Base-by-base conservation (phyloP, 2,113 vertebrate species). In the Empidonax traillii region DNA sequence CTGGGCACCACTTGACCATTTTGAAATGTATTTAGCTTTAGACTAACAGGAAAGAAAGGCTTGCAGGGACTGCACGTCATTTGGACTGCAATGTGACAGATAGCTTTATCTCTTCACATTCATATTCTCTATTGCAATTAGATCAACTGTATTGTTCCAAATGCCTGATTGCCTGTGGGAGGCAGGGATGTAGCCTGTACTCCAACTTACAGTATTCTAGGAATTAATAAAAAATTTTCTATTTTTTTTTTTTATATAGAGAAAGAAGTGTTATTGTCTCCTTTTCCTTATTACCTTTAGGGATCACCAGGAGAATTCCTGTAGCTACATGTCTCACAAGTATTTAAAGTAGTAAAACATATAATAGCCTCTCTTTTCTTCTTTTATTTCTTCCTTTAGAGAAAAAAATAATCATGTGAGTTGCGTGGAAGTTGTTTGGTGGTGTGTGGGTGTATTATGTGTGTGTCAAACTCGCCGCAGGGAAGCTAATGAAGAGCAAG, bases 311-410 rank as follows among this genome's bases (percentile, higher is more conserved):
- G 25, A 92, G 77, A 87, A 89, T 72, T 56, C 47, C 82, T 85
- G 58, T 82, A 94, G 24, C 73, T 78, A 41, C n/a, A 30, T 30
- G 49, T 89, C 74, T 92, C 76, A 77, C 41, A 72, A 92, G 80
- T 92, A 78, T 89, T 93, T 94, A 78, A 87, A 95, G 49, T 23
- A 80, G 63, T 77, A 88, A 89, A 79, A 62, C 30, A 69, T 66
- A 35, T 28, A 88, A 74, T 22, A 72, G 12, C 4, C 10, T 58
- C 14, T 61, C 72, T 87, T 73, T 67, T 39, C 20, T 43, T 10
- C 21, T 61, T 72, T 5, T 61, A 75, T 61, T 87, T 71, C 62
- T 75, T 46, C 25, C 20, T 69, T 79, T 16, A 65, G 17, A 16
- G 72, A 55, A 82, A 62, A n/a, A 49, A 73, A 58, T n/a, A 24